Base-by-base conservation (phyloP, 2,888 invertebrate species). In the Drosophila colorata region DNA sequence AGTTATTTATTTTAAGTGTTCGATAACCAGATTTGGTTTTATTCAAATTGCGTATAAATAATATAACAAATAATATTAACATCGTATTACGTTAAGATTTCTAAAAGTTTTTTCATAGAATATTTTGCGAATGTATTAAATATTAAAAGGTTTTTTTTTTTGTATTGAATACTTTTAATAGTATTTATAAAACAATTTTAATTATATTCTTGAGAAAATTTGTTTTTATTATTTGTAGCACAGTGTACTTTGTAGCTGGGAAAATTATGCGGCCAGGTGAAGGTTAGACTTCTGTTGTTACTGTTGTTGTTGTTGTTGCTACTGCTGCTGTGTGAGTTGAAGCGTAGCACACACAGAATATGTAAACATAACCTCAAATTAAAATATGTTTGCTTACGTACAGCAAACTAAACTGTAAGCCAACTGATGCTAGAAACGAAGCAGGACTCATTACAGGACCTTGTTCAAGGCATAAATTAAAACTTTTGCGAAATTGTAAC, bases 351-450 rank as follows among this genome's bases (percentile, higher is more conserved):
- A 55, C 56, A 76, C 58, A 44, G 7, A 25, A 60, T 69, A 51
- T 84, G 80, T 86, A 86, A 87, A 84, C 85, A 86, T 79, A 86
- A 79, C 85, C 87, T 79, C 84, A 86, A 86, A 87, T 86, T 86
- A 82, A 84, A 87, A 87, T 86, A 77, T 84, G 79, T 85, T 85
- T 85, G 72, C 84, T 74, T 75, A 67, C 71, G 73, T 59, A 63
- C 18, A 66, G 67, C 65, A 60, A 71, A 81, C 76, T 73, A 47
- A 69, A 72, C 55, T 73, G 73, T 52, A 69, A 77, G 74, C 78
- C 74, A 69, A 58, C 71, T 63, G 76, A 78, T 75, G 78, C 77
- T 44, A 59, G 52, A 7, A 44, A 55, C 59, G 41, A 55, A 25
- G 40, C 57, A 57, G 52, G 52, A 74, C 28, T 20, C 49, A 40